phyloP scores from a whole-genome alignment of 2,113 vertebrate species.

The Romanogobio albipinnatus region DNA sequence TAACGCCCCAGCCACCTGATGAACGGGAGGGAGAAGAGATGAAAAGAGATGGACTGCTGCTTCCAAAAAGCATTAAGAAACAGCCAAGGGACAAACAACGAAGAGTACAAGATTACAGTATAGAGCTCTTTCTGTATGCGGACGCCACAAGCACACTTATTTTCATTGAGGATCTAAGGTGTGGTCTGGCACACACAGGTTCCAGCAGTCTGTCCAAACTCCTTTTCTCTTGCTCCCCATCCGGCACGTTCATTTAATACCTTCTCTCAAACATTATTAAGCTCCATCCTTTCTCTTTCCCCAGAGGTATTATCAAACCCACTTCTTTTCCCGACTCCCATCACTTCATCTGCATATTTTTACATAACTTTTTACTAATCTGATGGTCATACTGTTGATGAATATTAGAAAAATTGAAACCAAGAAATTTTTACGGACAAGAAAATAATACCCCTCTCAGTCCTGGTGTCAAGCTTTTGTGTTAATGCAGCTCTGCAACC shows the following conservation, averaged over 20 bases:
- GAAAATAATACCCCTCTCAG: not conserved
- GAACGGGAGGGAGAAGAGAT: not conserved
- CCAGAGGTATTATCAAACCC: not conserved
- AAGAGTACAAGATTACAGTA: slow-evolving; percentile 11
- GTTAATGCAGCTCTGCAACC: not conserved
- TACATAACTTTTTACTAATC: not conserved
- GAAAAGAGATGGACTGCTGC: slow-evolving; percentile 8
- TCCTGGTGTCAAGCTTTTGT: not conserved
- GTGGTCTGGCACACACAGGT: not conserved
- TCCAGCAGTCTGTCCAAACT: not conserved
- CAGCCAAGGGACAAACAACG: slow-evolving; percentile 6
- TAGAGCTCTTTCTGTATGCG: slow-evolving; percentile 26
- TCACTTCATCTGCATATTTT: slow-evolving; percentile 18
- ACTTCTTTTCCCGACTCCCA: not conserved
- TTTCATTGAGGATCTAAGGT: slow-evolving; percentile 16
- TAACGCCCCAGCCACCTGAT: slow-evolving; percentile 26
- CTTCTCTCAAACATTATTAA: slow-evolving; percentile 30
- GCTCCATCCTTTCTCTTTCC: not conserved
- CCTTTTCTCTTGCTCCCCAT: not conserved
- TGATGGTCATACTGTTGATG: not conserved
- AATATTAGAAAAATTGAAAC: not conserved
- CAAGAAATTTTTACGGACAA: no score
- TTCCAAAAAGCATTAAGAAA: slow-evolving; percentile 44
- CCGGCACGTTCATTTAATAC: not conserved
- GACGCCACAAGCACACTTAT: not conserved